A percentile compares a stretch with the other conserved stretches of the same genome.
These are phyloP conservation scores for Amblyornis subalaris DNA, from an alignment of 2,113 vertebrate genomes.

Conservation along the genomic window DNA sequence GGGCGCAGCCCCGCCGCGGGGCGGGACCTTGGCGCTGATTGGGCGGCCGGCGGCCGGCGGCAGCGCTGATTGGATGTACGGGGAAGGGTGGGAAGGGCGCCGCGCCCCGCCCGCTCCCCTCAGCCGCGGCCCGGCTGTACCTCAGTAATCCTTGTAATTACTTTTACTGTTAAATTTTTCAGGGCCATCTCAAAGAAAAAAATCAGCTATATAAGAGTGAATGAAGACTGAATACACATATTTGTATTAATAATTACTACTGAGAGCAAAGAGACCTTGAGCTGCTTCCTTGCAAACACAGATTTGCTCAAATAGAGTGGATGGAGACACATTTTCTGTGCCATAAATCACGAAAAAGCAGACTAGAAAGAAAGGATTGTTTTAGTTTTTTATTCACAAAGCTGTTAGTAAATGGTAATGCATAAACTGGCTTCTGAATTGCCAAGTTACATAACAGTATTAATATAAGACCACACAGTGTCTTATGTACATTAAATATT, in stretches of 20 bases:
- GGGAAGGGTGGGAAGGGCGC: not conserved
- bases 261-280: not conserved
- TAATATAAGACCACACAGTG: not conserved
- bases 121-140: not conserved
- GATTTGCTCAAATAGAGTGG: not conserved
- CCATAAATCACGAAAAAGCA: not conserved
- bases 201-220: not conserved
- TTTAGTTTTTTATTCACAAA: not conserved
- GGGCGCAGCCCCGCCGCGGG: accelerated
- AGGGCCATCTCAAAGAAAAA: not conserved
- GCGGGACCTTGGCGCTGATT: not conserved
- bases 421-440: not conserved
- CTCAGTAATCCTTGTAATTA: not conserved
- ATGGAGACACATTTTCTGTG: not conserved
- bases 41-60: not conserved
- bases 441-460: not conserved
- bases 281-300: not conserved
- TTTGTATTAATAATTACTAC: not conserved
- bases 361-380: not conserved
- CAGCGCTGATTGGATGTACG: not conserved
- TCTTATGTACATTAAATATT: not conserved
- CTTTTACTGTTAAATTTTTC: not conserved
- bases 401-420: not conserved
- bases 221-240: not conserved
- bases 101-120: not conserved